Evolutionary conservation across 2,888 invertebrate genomes (phyloP).

Genomic region (Tipula helvola): DNA sequence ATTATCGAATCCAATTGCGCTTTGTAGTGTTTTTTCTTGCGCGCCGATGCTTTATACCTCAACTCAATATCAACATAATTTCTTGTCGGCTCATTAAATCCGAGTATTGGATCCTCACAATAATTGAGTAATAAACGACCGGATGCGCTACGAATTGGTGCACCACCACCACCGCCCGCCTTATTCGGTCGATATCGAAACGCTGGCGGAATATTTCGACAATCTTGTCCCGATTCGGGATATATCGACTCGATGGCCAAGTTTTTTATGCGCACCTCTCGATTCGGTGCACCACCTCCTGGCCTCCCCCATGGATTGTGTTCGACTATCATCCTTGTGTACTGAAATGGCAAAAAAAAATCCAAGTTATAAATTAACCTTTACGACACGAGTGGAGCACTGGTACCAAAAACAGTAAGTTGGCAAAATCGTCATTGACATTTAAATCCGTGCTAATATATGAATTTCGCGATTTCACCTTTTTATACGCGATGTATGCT

Average conservation of each 20-base stretch:
- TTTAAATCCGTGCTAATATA: neutral
- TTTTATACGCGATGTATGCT: neutral
- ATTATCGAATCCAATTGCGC: conserved; percentile 43
- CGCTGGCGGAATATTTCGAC: conserved; percentile 10
- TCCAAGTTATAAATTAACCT: neutral
- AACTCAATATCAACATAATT: conserved; percentile 57
- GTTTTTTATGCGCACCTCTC: conserved; percentile 52
- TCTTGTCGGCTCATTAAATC: conserved; percentile 47
- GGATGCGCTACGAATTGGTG: conserved; percentile 21
- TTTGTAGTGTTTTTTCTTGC: conserved; percentile 43
- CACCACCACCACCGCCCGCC: conserved; percentile 15
- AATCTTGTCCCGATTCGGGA: conserved; percentile 40
- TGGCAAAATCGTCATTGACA: neutral
- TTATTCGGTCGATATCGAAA: neutral
- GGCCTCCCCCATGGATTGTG: conserved; percentile 71
- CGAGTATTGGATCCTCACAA: conserved; percentile 50
- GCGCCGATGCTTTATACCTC: conserved; percentile 46
- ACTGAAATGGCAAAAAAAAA: conserved; percentile 21
- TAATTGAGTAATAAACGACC: conserved; percentile 30
- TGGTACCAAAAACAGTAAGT: neutral
- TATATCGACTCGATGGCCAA: conserved; percentile 52
- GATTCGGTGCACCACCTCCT: conserved; percentile 60
- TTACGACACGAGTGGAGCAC: neutral
- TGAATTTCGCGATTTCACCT: neutral
- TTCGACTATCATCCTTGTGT: conserved; percentile 52